phyloP scores from a whole-genome alignment of 2,888 invertebrate species.

The Panopea generosa region DNA sequence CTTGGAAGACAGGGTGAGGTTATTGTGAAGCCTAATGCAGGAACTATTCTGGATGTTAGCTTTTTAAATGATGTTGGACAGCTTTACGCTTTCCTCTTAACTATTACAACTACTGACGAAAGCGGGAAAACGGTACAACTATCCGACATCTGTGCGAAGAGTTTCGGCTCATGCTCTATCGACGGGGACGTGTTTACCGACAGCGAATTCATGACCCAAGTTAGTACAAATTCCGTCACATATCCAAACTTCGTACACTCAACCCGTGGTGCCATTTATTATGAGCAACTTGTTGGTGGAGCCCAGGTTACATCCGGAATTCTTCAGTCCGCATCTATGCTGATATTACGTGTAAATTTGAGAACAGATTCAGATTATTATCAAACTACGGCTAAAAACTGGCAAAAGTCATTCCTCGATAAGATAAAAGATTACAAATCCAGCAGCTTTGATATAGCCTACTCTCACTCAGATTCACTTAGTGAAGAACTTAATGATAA shows the following conservation, averaged over 20 bases:
- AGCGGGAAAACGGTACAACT: conserved; percentile 10
- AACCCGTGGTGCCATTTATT: conserved; percentile 6
- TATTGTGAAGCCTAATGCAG: conserved; percentile 40
- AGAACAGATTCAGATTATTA: conserved; percentile 32
- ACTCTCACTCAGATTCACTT: conserved; percentile 41
- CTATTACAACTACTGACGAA: conserved; percentile 16
- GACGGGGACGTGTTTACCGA: conserved; percentile 41
- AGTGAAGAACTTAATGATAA: conserved; percentile 53
- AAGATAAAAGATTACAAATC: conserved; percentile 22
- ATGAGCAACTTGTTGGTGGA: conserved; percentile 27
- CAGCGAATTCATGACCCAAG: conserved; percentile 13
- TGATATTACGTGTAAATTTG: conserved; percentile 48
- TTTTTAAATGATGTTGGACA: conserved; percentile 37
- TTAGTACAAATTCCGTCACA: conserved; percentile 17
- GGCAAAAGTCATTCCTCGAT: conserved; percentile 46
- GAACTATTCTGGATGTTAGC: conserved; percentile 32
- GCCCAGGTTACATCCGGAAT: background rate
- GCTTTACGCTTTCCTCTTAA: conserved; percentile 8
- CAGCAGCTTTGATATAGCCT: conserved; percentile 27
- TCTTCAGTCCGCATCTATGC: conserved; percentile 34
- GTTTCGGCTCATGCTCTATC: conserved; percentile 32
- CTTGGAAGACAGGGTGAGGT: conserved; percentile 44
- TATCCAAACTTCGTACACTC: conserved; percentile 46
- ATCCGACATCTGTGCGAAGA: conserved; percentile 43
- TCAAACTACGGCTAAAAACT: conserved; percentile 10